Evolutionary conservation across 2,888 invertebrate genomes (phyloP).

Genomic region (Psylliodes chrysocephalus): DNA sequence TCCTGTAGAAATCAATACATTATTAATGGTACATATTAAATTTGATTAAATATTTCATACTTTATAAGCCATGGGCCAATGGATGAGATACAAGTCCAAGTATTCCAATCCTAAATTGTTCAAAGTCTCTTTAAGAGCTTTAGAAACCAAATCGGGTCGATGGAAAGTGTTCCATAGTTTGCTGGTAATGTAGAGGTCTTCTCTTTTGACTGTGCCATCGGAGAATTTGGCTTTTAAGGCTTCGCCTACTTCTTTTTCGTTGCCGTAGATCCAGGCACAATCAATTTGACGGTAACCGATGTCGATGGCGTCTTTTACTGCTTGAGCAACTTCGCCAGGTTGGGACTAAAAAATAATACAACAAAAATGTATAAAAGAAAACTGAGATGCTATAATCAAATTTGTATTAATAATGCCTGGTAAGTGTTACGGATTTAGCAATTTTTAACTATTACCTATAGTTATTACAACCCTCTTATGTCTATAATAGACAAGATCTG

Average conservation of each 20-base stretch:
- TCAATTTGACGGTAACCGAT: slow-evolving; percentile 83
- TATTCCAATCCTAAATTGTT: slow-evolving; percentile 79
- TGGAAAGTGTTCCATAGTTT: slow-evolving; percentile 88
- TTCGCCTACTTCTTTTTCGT: slow-evolving; percentile 77
- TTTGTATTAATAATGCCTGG: too few species aligned
- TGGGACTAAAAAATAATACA: slow-evolving; percentile 67
- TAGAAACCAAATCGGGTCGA: slow-evolving; percentile 78
- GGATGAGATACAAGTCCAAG: slow-evolving; percentile 88
- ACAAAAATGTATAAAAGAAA: too few species aligned
- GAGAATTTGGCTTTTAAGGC: slow-evolving; percentile 72
- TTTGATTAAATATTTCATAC: too few species aligned
- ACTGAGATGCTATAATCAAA: too few species aligned
- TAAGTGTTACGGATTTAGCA: too few species aligned
- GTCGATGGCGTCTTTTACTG: slow-evolving; percentile 78
- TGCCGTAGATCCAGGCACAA: slow-evolving; percentile 76
- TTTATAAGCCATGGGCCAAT: slow-evolving; percentile 90
- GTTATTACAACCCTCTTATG: too few species aligned
- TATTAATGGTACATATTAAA: too few species aligned
- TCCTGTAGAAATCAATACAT: slow-evolving; percentile 56
- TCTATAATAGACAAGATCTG: too few species aligned
- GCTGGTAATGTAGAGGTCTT: slow-evolving; percentile 77
- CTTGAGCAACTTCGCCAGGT: slow-evolving; percentile 72
- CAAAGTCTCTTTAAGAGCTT: slow-evolving; percentile 76
- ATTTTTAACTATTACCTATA: too few species aligned
- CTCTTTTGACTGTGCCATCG: slow-evolving; percentile 74